Percentiles rank a stretch among this genome's conserved stretches.
phyloP scores from a whole-genome alignment of 2,888 invertebrate genomes.

The Margaritifera margaritifera region DNA sequence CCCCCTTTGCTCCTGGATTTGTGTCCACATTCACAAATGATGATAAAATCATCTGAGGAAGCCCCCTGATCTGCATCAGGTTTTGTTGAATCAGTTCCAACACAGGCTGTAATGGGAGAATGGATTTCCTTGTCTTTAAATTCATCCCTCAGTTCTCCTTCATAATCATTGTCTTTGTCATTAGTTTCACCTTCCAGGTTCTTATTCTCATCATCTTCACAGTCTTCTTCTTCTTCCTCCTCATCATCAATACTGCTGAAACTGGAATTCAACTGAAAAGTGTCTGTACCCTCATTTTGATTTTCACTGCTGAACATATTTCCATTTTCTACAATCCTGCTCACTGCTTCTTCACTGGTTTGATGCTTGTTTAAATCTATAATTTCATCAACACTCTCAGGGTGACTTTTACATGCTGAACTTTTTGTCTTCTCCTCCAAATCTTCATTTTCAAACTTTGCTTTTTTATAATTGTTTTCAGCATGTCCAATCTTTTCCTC shows the following conservation, averaged over 20 bases:
- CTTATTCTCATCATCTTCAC: conserved; percentile 7
- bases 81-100: no score
- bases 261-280: no score
- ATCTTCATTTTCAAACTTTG: conserved; percentile 5
- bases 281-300: conserved; percentile 4
- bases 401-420: background rate
- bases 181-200: conserved; percentile 11
- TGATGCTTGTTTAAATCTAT: background rate
- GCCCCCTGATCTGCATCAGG: no score
- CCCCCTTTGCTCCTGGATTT: conserved; percentile 48
- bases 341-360: conserved; percentile 9
- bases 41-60: background rate
- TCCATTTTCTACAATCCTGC: conserved; percentile 12
- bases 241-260: background rate
- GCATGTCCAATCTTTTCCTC: conserved; percentile 3
- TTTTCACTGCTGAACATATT: conserved; percentile 14
- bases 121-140: no score
- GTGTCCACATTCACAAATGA: conserved; percentile 36
- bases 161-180: background rate
- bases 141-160: conserved; percentile 8
- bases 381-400: background rate
- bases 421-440: conserved; percentile 1
- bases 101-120: no score
- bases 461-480: conserved; percentile 14
- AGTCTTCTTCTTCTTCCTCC: conserved; percentile 12